Conservation (phyloP, 1,140 invertebrate species). For the Apis cerana region DNA sequence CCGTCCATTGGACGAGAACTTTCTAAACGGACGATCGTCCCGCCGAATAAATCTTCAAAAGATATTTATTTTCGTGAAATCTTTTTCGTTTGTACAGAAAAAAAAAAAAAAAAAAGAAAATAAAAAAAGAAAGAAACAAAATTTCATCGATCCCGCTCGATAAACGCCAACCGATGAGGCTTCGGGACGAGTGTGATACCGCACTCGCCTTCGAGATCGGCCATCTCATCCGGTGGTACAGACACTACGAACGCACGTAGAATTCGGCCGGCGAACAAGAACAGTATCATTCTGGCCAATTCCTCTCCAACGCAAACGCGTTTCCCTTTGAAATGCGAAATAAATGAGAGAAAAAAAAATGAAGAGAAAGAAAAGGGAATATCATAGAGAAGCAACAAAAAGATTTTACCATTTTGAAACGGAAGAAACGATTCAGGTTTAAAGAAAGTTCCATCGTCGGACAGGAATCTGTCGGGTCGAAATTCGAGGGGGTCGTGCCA, state of each 20-base stretch:
- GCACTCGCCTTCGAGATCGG: constrained; percentile 84
- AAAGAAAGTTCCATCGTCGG: constrained; percentile 83
- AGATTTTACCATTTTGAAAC: constrained; percentile 87
- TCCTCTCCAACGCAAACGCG: constrained; percentile 93
- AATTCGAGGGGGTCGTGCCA: constrained; percentile 89
- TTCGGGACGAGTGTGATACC: constrained; percentile 88
- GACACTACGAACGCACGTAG: constrained; percentile 84
- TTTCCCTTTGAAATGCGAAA: constrained; percentile 84
- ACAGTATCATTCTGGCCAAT: constrained; percentile 88
- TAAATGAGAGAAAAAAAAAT: neutral
- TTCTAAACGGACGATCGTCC: constrained; percentile 13
- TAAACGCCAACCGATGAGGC: constrained; percentile 80
- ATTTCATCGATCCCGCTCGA: constrained; percentile 49
- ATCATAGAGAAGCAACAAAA: constrained; percentile 35
- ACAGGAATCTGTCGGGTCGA: constrained; percentile 88
- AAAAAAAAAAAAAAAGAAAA: no score
- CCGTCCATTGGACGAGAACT: constrained; percentile 14
- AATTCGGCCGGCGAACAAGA: constrained; percentile 85
- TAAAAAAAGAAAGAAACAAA: no score
- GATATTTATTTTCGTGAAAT: neutral
- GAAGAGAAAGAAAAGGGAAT: neutral
- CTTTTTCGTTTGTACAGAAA: neutral
- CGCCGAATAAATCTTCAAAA: neutral
- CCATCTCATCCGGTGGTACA: constrained; percentile 68
- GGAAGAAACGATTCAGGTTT: constrained; percentile 89